Conservation (phyloP, 2,888 invertebrate genomes). For the Zaprionus lineosus region DNA sequence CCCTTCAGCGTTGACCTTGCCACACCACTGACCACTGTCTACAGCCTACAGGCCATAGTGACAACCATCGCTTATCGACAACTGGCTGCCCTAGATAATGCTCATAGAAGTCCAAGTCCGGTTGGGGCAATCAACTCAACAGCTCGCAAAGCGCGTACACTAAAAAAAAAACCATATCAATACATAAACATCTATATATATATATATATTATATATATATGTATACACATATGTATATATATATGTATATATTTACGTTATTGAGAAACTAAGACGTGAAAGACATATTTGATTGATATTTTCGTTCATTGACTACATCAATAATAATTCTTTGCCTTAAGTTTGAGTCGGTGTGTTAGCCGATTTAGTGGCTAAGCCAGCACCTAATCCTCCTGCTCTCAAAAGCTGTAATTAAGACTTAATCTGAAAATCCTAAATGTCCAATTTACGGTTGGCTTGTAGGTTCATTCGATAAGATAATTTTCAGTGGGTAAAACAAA, state of each 20-base stretch:
- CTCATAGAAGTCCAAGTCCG: constrained; percentile 37
- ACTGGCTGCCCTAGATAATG: constrained; percentile 60
- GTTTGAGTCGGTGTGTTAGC: too few relatives aligned
- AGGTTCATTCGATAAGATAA: constrained; percentile 33
- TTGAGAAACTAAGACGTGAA: too few relatives aligned
- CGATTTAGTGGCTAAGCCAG: too few relatives aligned
- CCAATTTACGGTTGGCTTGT: constrained; percentile 42
- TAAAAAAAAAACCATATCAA: too few relatives aligned
- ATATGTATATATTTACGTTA: too few relatives aligned
- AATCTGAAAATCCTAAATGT: constrained; percentile 34
- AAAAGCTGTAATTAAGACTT: constrained; percentile 51
- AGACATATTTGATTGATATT: too few relatives aligned
- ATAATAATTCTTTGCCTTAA: too few relatives aligned
- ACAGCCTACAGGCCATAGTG: constrained; percentile 15
- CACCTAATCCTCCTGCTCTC: not conserved
- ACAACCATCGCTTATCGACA: constrained; percentile 39
- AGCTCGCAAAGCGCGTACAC: too few relatives aligned
- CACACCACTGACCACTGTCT: constrained; percentile 23
- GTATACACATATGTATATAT: too few relatives aligned
- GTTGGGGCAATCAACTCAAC: constrained; percentile 28
- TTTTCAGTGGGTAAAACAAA: constrained; percentile 17
- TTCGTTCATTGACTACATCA: too few relatives aligned
- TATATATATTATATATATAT: too few relatives aligned
- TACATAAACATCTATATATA: not conserved
- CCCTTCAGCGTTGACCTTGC: constrained; percentile 38